These are phyloP conservation scores for Pygoscelis adeliae DNA, from an alignment of 2,113 vertebrate genomes.

Conservation along the genomic window DNA sequence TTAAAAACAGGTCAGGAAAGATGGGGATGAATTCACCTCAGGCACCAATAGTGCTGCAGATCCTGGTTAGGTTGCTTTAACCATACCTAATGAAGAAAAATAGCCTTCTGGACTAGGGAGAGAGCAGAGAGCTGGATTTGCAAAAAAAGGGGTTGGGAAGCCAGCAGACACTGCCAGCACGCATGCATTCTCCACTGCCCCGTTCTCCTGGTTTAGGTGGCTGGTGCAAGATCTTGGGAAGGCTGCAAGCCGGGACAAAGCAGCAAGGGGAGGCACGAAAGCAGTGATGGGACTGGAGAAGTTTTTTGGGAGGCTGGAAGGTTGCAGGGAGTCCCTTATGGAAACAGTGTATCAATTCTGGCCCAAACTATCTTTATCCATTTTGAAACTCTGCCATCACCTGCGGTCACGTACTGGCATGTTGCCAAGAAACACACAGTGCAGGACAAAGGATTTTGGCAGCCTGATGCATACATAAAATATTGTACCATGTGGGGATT, in stretches of 20 bases:
- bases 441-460: slow-evolving; percentile 24
- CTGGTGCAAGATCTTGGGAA: neutral
- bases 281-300: neutral
- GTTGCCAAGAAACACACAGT: neutral
- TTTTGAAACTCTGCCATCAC: slow-evolving; percentile 20
- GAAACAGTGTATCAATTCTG: neutral
- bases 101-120: neutral
- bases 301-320: neutral
- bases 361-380: neutral
- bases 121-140: neutral
- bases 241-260: neutral
- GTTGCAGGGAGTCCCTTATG: neutral
- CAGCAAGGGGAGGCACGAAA: neutral
- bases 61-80: neutral
- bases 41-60: neutral
- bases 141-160: neutral
- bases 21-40: neutral
- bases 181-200: neutral
- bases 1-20: neutral
- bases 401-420: neutral
- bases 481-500: neutral
- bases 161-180: neutral
- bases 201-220: neutral
- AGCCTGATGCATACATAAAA: neutral
- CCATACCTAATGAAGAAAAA: neutral